These are phyloP conservation scores for Exaiptasia diaphana DNA, from an alignment of 64 coral and sea anemone genomes.

Conservation along the genomic window DNA sequence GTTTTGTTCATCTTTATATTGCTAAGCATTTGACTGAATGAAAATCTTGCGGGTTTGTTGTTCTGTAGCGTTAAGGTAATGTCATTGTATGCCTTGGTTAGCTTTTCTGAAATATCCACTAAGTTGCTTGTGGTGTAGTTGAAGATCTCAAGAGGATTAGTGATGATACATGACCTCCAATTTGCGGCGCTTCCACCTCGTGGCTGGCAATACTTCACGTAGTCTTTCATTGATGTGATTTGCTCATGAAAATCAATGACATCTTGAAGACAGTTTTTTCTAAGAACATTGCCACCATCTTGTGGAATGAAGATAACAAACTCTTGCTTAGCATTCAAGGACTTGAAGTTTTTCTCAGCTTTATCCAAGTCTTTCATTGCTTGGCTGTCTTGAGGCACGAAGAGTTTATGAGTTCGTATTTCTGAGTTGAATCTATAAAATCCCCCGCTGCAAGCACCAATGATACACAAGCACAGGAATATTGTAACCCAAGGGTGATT, in stretches of 20 bases:
- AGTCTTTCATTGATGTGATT: conserved; percentile 7
- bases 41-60: conserved; percentile 20
- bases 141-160: conserved; percentile 58
- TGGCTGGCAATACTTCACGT: conserved; percentile 43
- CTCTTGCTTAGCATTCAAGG: conserved; percentile 13
- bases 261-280: conserved; percentile 37
- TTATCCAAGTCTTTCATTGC: conserved; percentile 71
- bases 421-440: conserved; percentile 57
- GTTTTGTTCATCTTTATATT: background rate
- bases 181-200: too few species aligned
- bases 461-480: conserved; percentile 1
- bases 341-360: conserved; percentile 45
- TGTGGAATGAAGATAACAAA: conserved; percentile 42
- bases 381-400: conserved; percentile 76
- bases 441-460: conserved; percentile 44
- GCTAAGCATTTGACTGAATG: conserved; percentile 52
- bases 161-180: conserved; percentile 32
- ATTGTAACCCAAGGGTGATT: conserved; percentile 47
- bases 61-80: conserved; percentile 16
- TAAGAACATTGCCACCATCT: conserved; percentile 30
- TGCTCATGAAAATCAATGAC: conserved; percentile 23
- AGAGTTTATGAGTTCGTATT: conserved; percentile 68
- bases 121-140: conserved; percentile 36
- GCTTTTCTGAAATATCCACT: conserved; percentile 1
- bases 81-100: background rate